Evolutionary conservation across 2,797 vertebrate genomes (phyloP).

Genomic region (Chromobotia macracanthus): DNA sequence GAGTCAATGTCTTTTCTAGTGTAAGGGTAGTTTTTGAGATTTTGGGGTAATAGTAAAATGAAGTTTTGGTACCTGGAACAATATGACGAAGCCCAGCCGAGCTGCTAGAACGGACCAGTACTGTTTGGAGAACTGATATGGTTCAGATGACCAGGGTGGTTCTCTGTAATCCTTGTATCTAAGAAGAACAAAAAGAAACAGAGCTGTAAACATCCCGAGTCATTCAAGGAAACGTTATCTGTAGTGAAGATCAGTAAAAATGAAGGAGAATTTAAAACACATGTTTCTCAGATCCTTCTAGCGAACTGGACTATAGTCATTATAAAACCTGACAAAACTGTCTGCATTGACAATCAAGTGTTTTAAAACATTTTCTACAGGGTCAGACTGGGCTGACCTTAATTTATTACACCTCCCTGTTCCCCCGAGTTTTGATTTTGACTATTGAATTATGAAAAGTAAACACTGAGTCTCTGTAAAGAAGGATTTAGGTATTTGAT

Average conservation of each 20-base stretch:
- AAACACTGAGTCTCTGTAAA: conserved; percentile 32
- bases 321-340: conserved; percentile 3
- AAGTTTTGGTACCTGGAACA: conserved; percentile 86
- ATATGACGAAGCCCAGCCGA: conserved; percentile 92
- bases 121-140: conserved; percentile 92
- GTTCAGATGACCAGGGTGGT: conserved; percentile 88
- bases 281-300: conserved; percentile 28
- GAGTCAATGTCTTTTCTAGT: background rate
- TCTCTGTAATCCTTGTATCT: conserved; percentile 99
- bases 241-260: conserved; percentile 25
- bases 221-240: conserved; percentile 7
- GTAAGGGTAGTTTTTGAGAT: background rate
- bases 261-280: conserved; percentile 18
- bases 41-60: background rate
- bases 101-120: conserved; percentile 95
- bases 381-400: conserved; percentile 5
- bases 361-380: conserved; percentile 12
- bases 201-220: background rate
- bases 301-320: conserved; percentile 6
- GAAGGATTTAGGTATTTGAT: conserved; percentile 59
- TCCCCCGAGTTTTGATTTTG: conserved; percentile 32
- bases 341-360: conserved; percentile 11
- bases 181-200: conserved; percentile 42
- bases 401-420: conserved; percentile 11
- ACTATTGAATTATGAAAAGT: conserved; percentile 43